phyloP scores from a whole-genome alignment of 2,888 invertebrate genomes.

The Malthinus flaveolus region DNA sequence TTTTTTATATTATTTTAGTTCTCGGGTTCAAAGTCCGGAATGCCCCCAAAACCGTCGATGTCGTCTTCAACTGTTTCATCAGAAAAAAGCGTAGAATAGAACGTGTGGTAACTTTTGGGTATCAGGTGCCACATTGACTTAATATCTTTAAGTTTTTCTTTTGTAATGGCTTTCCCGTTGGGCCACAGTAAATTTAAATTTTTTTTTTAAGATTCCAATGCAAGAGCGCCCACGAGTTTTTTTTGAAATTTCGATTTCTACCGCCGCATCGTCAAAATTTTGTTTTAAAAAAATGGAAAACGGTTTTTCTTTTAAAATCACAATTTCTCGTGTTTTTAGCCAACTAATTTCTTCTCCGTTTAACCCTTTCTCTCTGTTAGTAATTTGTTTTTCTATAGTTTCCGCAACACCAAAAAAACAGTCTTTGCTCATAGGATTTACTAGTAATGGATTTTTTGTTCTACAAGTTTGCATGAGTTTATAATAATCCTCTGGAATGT shows the following conservation, averaged over 20 bases:
- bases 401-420: too few relatives aligned
- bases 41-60: constrained; percentile 2
- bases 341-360: constrained; percentile 1
- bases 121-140: constrained; percentile 9
- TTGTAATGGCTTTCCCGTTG: neutral
- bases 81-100: neutral
- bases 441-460: too few relatives aligned
- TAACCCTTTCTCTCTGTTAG: too few relatives aligned
- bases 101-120: neutral
- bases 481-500: too few relatives aligned
- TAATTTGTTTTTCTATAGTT: too few relatives aligned
- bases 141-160: neutral
- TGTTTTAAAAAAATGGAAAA: constrained; percentile 4
- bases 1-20: neutral
- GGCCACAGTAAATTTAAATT: neutral
- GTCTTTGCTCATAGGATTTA: too few relatives aligned
- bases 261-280: neutral
- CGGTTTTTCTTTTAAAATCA: neutral
- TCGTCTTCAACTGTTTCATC: neutral
- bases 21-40: neutral
- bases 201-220: neutral
- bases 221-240: neutral
- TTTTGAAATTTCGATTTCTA: neutral
- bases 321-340: neutral
- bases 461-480: too few relatives aligned